Base-by-base conservation (phyloP, 2,113 vertebrate species). In the Atractosteus spatula region DNA sequence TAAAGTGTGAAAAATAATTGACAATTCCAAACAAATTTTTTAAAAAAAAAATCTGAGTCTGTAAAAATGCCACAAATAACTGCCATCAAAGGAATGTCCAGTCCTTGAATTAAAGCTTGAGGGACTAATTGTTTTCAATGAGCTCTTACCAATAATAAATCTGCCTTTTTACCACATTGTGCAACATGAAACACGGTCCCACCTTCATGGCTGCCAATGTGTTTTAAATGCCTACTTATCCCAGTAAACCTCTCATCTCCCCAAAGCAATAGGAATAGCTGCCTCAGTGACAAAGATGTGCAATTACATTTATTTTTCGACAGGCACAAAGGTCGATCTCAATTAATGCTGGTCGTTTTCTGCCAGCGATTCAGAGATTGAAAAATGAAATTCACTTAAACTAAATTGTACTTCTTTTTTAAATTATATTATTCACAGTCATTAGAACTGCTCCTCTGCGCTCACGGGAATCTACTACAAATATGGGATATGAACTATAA, bases 251-350 rank as follows among this genome's bases (percentile, higher is more conserved):
- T 12, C 56, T 59, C n/a, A 59, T 8, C 56, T 55, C 7, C 3
- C 11, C 56, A 51, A 14, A 11, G 7, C 56, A 59, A 7, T n/a
- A 59, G 11, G 56, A n/a, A 59, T 59, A 11, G 56, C 56, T 13
- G 56, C n/a, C 56, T 14, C 3, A 11, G n/a, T 59, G 11, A 59
- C 56, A 59, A 3, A 11, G 56, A 59, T 1, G 56, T 59, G 56
- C 56, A 59, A 59, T 59, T 59, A 59, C n/a, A 59, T 59, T 59
- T 59, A 12, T 59, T 59, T 59, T 59, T 13, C 12, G n/a, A n/a
- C 11, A n/a, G 56, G 56, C 56, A 59, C 56, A 13, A 14, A 4
- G 56, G 11, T n/a, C 47, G 10, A 10, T 14, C 56, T 59, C 56
- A 8, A 59, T 59, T 59, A 59, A 59, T 14, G 56, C 56, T 59